These are phyloP conservation scores for Nibea coibor DNA, from an alignment of 2,113 vertebrate genomes.

Conservation along the genomic window DNA sequence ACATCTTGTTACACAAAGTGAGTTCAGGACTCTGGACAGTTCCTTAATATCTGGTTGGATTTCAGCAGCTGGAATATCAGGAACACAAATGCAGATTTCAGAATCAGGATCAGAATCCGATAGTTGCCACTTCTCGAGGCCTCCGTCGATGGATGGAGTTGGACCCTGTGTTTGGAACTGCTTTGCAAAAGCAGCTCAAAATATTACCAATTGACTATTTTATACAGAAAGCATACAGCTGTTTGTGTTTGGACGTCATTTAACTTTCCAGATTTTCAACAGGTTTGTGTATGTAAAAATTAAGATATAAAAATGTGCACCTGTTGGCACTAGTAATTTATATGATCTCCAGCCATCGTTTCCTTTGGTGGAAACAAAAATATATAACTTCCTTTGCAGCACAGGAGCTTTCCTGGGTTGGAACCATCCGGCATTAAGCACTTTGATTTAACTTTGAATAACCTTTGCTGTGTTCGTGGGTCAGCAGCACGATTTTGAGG, in stretches of 20 bases:
- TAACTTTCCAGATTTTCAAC: neutral
- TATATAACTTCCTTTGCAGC: slow-evolving; percentile 38
- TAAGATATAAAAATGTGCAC: neutral
- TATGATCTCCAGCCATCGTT: neutral
- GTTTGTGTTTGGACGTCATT: neutral
- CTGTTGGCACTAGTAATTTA: neutral
- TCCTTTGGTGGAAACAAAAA: slow-evolving; percentile 45
- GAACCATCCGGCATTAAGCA: neutral
- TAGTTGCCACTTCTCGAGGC: neutral
- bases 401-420: slow-evolving; percentile 29
- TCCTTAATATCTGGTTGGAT: slow-evolving; percentile 23
- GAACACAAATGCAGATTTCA: neutral
- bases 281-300: no score
- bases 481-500: neutral
- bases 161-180: neutral
- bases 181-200: neutral
- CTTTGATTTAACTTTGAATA: no score
- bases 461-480: neutral
- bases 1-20: neutral
- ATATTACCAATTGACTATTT: neutral
- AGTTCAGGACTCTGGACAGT: slow-evolving; percentile 73
- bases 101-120: neutral
- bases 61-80: slow-evolving; percentile 30
- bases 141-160: neutral
- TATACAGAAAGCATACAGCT: neutral